Conservation (phyloP, 2,113 vertebrate genomes). For the Astatotilapia flaviijosephi region DNA sequence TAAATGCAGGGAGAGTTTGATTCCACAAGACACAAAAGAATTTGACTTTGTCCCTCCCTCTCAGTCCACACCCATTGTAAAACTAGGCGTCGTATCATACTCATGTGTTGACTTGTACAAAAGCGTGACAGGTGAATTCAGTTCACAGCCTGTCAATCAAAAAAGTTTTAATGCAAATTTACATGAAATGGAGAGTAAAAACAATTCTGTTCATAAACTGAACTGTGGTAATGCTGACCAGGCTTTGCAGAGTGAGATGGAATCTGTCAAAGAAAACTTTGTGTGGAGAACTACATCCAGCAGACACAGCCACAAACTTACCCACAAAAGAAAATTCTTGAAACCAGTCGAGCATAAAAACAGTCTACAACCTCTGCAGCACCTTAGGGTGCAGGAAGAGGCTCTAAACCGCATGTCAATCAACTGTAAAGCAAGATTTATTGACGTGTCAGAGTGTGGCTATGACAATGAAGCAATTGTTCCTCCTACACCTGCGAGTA, state of each 20-base stretch:
- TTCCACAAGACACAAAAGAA: neutral
- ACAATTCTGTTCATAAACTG: neutral
- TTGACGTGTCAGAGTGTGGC: neutral
- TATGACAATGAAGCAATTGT: neutral
- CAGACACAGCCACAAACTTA: neutral
- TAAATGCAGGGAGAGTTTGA: neutral
- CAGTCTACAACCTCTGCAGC: neutral
- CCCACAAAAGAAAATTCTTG: neutral
- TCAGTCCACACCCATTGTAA: slow-evolving; percentile 58
- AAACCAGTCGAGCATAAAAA: neutral
- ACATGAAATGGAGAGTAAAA: neutral
- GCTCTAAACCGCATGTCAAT: neutral
- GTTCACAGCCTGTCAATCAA: neutral
- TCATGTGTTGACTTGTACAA: neutral
- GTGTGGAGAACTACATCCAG: neutral
- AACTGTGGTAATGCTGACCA: neutral
- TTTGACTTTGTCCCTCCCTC: slow-evolving; percentile 50
- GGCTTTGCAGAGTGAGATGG: neutral
- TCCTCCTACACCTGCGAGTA: slow-evolving; percentile 22
- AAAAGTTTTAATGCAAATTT: neutral
- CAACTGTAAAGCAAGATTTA: neutral
- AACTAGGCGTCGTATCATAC: neutral
- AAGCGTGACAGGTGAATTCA: neutral
- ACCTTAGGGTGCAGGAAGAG: neutral
- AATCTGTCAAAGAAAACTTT: neutral